Evolutionary conservation across 2,113 vertebrate species (phyloP), one percentile per base, ranked within the genome.

Genomic region (Nymphicus hollandicus): DNA sequence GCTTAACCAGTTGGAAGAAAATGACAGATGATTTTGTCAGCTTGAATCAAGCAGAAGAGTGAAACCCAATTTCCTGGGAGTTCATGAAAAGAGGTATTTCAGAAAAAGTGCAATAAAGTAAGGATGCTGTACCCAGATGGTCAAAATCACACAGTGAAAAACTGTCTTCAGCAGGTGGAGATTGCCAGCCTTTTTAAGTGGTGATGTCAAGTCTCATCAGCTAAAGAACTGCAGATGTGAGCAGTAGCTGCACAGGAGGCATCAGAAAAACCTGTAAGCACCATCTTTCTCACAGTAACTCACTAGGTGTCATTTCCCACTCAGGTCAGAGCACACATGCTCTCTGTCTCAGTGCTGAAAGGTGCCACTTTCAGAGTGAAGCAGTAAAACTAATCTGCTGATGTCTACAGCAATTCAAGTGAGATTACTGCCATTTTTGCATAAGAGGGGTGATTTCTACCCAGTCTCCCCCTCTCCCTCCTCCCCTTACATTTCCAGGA

Each of bases 71-170:
- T 95, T 96, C 83, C 35, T 81, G 39, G 44, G 69, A 71, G 71
- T 92, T 88, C 24, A 44, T 71, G 33, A 88, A 71, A 88, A 81
- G 65, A 84, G 7, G 6, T 70, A 55, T 86, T 90, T 64, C 1
- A 47, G 31, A 64, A 63, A 37, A 22, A 52, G 20, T 33, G 13
- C 35, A 79, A 74, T 35, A 43, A 94, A 95, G 43, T 55, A 44
- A 88, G 29, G 50, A 49, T 93, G 60, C 68, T 88, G 10, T 24
- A 85, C 76, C 86, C 88, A 96, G 93, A 91, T 88, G 95, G 82
- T 77, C 60, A 86, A 81, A 94, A 88, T 86, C 65, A 88, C 65
- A 71, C 31, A 68, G 47, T 47, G 56, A 88, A 78, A 87, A 91
- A 41, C 27, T 72, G 28, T 73, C 39, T 86, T 70, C 33, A 88